Conservation (phyloP, 35 echinoderm and acorn worm genomes). For the Diadema setosum region DNA sequence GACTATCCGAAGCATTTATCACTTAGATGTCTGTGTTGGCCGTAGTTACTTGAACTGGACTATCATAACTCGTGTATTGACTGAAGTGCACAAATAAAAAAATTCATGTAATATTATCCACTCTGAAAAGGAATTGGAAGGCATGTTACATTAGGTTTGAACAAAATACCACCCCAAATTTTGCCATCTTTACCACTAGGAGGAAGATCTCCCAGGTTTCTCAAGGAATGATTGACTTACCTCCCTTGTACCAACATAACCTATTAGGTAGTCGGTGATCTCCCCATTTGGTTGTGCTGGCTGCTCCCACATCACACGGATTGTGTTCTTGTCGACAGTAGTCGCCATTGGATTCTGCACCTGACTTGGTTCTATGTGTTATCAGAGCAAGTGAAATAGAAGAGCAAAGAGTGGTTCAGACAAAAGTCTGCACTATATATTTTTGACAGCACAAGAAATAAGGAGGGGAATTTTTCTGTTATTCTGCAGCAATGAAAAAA, state of each 20-base stretch:
- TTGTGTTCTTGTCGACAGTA: not conserved
- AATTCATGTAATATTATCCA: too few relatives aligned
- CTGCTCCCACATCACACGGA: not conserved
- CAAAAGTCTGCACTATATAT: not conserved
- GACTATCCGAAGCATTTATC: too few relatives aligned
- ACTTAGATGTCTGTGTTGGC: too few relatives aligned
- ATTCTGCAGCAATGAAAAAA: not conserved
- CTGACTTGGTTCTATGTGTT: not conserved
- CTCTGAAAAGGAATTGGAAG: not conserved
- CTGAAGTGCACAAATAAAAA: too few relatives aligned
- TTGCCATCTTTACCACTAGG: not conserved
- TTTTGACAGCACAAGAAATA: not conserved
- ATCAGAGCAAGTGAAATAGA: not conserved
- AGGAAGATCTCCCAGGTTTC: not conserved
- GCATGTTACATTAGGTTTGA: not conserved
- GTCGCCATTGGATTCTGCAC: not conserved
- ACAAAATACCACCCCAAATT: not conserved
- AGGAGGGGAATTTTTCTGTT: not conserved
- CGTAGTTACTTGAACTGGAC: too few relatives aligned
- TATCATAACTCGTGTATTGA: too few relatives aligned
- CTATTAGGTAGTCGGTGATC: not conserved
- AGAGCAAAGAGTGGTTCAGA: not conserved
- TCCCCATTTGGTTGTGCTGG: not conserved
- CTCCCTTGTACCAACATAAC: not conserved
- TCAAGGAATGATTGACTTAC: not conserved